Conservation (phyloP, 2,888 invertebrate genomes). For the Rhagonycha fulva region DNA sequence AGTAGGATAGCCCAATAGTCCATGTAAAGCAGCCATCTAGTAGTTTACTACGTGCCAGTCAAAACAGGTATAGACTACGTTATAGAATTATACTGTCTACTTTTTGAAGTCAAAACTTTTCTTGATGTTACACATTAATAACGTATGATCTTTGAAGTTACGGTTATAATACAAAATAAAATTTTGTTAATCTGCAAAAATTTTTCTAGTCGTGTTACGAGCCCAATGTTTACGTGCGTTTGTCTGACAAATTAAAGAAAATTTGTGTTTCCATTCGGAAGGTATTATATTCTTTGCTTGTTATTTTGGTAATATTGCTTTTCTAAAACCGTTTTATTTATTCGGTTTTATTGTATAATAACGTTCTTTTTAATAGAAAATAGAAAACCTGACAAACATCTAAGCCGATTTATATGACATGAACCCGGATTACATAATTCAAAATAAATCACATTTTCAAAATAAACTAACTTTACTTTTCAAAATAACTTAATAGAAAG, state of each 20-base stretch:
- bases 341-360: neutral
- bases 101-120: neutral
- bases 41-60: constrained; percentile 8
- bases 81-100: constrained; percentile 1
- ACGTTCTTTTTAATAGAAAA: neutral
- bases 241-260: neutral
- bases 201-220: neutral
- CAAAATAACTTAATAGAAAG: neutral
- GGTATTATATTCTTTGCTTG: neutral
- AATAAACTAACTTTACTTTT: neutral
- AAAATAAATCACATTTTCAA: neutral
- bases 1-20: constrained; percentile 21
- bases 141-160: neutral
- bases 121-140: neutral
- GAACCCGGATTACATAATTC: neutral
- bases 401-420: neutral
- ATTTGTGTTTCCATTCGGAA: neutral
- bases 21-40: constrained; percentile 22
- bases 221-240: neutral
- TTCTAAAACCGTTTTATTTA: neutral
- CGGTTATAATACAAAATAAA: neutral
- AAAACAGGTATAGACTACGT: constrained; percentile 2
- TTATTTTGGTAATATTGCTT: neutral
- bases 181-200: neutral
- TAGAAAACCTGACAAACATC: neutral